phyloP scores from a whole-genome alignment of 2,888 invertebrate species.

The Drosophila cognata region DNA sequence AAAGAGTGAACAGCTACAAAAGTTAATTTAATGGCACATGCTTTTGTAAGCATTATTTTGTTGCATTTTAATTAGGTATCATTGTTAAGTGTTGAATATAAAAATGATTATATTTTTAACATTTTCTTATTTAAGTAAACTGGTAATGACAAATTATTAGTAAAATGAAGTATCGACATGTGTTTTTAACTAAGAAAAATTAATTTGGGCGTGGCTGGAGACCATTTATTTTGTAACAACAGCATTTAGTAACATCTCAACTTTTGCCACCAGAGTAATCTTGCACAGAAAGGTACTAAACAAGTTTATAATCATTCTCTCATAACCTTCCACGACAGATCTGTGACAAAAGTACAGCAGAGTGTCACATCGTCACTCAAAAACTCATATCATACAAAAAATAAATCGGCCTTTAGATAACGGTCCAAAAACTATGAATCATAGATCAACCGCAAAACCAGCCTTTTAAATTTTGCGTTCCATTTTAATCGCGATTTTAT shows the following conservation, averaged over 20 bases:
- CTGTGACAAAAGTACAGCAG: not conserved
- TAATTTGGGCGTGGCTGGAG: rapidly evolving
- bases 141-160: not conserved
- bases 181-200: no score
- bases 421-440: not conserved
- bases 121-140: not conserved
- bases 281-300: not conserved
- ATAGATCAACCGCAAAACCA: not conserved
- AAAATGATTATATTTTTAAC: not conserved
- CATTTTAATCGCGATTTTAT: not conserved
- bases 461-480: not conserved
- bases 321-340: not conserved
- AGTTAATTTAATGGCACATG: not conserved
- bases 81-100: not conserved
- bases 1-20: not conserved
- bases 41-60: not conserved
- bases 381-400: not conserved
- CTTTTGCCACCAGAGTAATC: not conserved
- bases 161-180: not conserved
- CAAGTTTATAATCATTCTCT: not conserved
- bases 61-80: not conserved
- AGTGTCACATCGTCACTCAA: not conserved
- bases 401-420: not conserved
- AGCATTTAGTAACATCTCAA: not conserved
- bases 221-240: not conserved